Evolutionary conservation across 2,888 invertebrate species (phyloP).

Genomic region (Zaprionus bogoriensis): DNA sequence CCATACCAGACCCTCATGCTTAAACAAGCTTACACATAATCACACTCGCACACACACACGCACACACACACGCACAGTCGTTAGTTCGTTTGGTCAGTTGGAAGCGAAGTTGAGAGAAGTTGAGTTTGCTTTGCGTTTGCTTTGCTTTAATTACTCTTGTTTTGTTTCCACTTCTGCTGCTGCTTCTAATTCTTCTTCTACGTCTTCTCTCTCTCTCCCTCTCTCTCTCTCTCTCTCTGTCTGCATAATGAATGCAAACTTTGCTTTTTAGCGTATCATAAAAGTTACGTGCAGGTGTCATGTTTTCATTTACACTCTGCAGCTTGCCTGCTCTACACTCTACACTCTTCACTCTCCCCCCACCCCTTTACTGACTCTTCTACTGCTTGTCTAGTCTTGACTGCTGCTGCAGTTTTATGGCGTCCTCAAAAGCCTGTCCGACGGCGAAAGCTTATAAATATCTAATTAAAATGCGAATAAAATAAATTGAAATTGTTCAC

Average conservation of each 20-base stretch:
- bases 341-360: neutral
- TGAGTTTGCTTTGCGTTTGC: too few relatives aligned
- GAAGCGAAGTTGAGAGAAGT: neutral
- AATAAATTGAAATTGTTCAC: neutral
- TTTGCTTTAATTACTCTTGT: neutral
- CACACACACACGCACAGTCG: neutral
- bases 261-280: conserved; percentile 59
- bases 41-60: neutral
- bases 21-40: too few relatives aligned
- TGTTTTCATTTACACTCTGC: conserved; percentile 73
- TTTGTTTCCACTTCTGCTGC: too few relatives aligned
- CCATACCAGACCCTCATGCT: neutral
- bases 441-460: neutral
- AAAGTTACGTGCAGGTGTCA: conserved; percentile 69
- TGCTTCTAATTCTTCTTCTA: neutral
- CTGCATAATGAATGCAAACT: conserved; percentile 59
- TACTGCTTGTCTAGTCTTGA: conserved; percentile 4
- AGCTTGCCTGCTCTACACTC: neutral
- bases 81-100: neutral
- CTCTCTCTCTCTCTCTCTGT: neutral
- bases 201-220: neutral
- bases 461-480: neutral
- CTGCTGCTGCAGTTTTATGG: neutral
- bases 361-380: neutral
- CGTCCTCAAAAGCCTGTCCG: neutral